Percentiles rank a stretch among this genome's conserved stretches.
These are phyloP conservation scores for Drosophila serrata DNA, from an alignment of 1,140 invertebrate genomes.

Conservation along the genomic window DNA sequence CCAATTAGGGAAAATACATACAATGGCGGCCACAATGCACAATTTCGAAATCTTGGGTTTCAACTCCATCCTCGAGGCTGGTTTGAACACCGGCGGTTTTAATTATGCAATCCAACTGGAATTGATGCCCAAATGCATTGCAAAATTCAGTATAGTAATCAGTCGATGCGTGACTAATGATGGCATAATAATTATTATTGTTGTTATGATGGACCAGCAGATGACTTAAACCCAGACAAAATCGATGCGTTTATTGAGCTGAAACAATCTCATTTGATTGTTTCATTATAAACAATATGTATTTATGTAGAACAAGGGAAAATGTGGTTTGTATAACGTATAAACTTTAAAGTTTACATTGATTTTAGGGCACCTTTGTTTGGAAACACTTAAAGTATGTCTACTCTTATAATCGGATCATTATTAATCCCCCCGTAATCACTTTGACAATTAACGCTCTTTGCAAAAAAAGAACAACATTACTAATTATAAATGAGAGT, in stretches of 20 bases:
- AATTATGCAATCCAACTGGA: conserved; percentile 29
- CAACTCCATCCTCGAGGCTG: conserved; percentile 8
- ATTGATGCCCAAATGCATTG: conserved; percentile 19
- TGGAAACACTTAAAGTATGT: background rate
- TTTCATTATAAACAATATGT: background rate
- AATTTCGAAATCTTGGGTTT: background rate
- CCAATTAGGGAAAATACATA: conserved; percentile 30
- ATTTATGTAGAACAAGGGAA: no score
- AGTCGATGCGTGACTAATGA: conserved; percentile 42
- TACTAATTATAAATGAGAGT: conserved; percentile 31
- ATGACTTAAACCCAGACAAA: background rate
- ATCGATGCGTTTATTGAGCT: conserved; percentile 23
- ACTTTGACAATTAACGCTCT: conserved; percentile 45
- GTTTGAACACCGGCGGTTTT: background rate
- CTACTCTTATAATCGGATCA: conserved; percentile 8
- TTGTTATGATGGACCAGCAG: background rate
- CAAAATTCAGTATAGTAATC: background rate
- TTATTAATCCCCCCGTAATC: conserved; percentile 32
- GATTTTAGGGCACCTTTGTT: background rate
- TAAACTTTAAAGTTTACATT: background rate
- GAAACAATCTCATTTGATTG: conserved; percentile 17
- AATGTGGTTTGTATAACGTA: background rate
- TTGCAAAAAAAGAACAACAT: background rate
- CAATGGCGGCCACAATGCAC: conserved; percentile 6
- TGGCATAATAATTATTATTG: conserved; percentile 19